These are phyloP conservation scores for Columba janthina DNA, from an alignment of 2,113 vertebrate species.

Conservation along the genomic window DNA sequence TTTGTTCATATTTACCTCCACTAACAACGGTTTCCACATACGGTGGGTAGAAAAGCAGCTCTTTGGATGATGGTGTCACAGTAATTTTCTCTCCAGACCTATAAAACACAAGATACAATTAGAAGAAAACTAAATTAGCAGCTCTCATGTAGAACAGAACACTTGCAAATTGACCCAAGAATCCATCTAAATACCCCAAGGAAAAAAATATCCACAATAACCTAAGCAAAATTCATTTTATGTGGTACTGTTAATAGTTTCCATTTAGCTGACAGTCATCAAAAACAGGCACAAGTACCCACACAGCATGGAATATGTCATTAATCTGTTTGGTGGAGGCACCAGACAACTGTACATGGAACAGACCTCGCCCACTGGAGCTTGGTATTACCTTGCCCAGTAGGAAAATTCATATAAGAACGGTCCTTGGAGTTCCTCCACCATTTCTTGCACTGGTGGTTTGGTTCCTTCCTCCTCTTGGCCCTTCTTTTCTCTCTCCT, in stretches of 20 bases:
- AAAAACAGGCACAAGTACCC: background rate
- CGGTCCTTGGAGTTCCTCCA: conserved; percentile 88
- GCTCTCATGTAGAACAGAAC: background rate
- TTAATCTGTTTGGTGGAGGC: background rate
- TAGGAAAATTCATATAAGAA: conserved; percentile 97
- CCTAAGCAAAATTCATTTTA: background rate
- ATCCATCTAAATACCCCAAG: background rate
- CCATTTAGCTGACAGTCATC: background rate
- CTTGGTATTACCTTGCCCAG: conserved; percentile 87
- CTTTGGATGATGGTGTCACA: conserved; percentile 93
- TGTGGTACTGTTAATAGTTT: background rate
- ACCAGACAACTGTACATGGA: background rate
- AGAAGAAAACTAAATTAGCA: background rate
- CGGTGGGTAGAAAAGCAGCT: conserved; percentile 94
- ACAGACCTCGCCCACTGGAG: background rate
- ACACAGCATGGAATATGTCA: background rate
- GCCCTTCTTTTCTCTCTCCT: conserved; percentile 85
- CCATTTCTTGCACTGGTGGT: conserved; percentile 87
- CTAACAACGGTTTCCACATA: conserved; percentile 92
- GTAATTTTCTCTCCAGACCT: conserved; percentile 97
- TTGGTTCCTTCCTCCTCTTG: conserved; percentile 77
- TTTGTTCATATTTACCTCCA: conserved; percentile 80
- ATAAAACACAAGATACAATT: background rate
- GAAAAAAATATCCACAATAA: background rate
- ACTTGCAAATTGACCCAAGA: background rate